These are phyloP conservation scores for Drosophila bifasciata DNA, from an alignment of 1,140 invertebrate genomes.

Conservation along the genomic window DNA sequence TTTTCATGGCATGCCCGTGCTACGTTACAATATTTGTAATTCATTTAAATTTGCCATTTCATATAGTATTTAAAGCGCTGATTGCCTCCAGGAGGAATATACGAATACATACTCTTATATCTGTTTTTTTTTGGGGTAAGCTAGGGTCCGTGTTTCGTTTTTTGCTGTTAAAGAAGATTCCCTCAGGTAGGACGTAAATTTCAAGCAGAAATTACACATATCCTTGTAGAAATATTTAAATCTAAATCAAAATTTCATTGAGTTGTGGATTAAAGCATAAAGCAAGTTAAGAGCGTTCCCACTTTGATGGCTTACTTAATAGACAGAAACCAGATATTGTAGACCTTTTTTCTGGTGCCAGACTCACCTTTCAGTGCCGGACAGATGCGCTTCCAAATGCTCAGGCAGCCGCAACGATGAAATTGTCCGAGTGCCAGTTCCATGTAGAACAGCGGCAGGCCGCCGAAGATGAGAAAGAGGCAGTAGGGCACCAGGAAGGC, in stretches of 20 bases:
- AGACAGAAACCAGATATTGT: background rate
- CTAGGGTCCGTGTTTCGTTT: background rate
- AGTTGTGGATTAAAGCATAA: too few species aligned
- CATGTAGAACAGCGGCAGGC: constrained; percentile 97
- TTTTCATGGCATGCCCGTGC: constrained; percentile 25
- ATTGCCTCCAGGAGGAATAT: background rate
- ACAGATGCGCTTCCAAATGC: constrained; percentile 97
- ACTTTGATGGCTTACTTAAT: too few species aligned
- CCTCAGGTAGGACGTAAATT: too few species aligned
- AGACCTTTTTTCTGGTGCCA: too few species aligned
- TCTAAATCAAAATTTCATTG: too few species aligned
- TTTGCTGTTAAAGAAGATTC: background rate
- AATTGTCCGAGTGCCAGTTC: constrained; percentile 96
- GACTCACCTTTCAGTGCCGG: constrained; percentile 97
- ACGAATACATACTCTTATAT: constrained; percentile 36
- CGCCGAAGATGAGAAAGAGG: constrained; percentile 95
- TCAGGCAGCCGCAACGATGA: constrained; percentile 95
- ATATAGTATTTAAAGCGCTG: constrained; percentile 6
- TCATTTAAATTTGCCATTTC: constrained; percentile 62
- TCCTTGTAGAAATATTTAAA: too few species aligned
- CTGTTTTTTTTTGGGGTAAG: constrained; percentile 9
- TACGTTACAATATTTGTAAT: constrained; percentile 72
- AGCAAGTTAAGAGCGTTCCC: too few species aligned
- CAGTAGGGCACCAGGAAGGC: constrained; percentile 97
- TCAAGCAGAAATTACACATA: too few species aligned